Evolutionary conservation across 1,140 invertebrate species (phyloP), one percentile per base, ranked within the genome.

Genomic region (Drosophila parvula): DNA sequence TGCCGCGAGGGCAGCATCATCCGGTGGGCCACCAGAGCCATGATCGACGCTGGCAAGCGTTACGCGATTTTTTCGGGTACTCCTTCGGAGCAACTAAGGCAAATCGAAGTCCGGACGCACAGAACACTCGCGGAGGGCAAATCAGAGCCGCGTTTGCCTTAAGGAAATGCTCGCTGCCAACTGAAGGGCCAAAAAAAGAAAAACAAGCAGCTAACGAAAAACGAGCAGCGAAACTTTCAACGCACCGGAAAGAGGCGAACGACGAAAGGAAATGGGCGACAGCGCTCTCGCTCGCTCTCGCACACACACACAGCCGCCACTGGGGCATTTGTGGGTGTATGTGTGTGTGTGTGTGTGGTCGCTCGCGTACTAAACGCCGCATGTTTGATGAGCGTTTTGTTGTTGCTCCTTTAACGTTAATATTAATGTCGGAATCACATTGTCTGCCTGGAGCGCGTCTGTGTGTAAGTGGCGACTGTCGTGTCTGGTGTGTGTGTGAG

Each of bases 21-120:
- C 11, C 90, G 86, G 67, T 91, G 90, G 48, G 90, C 86, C 50
- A 91, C 86, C 44, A 91, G 50, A 78, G 90, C 86, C 90, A 91
- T 91, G 60, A 78, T 78, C 38, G 43, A 57, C 34, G 30, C 47
- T 16, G 32, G 18, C 4, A 36, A 22, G 32, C 50, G 32, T 22
- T 36, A 28, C 27, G 12, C 18, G 36, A 28, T 40, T 36, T 14
- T 14, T 50, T n/a, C 14, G 18, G 11, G 9, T 34, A 38, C 27
- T 51, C 44, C 12, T 18, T 40, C 6, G 8, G 16, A 58, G 69
- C 28, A 22, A 44, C 27, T 36, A 14, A 16, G 47, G 14, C 18
- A 6, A 38, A n/a, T 18, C 14, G 28, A 12, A 41, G 34, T 22
- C 34, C 34, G 38, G 51, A 38, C 34, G 9, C 51, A 38, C 51